phyloP scores from a whole-genome alignment of 1,140 invertebrate species.

The Hyphantria cunea region DNA sequence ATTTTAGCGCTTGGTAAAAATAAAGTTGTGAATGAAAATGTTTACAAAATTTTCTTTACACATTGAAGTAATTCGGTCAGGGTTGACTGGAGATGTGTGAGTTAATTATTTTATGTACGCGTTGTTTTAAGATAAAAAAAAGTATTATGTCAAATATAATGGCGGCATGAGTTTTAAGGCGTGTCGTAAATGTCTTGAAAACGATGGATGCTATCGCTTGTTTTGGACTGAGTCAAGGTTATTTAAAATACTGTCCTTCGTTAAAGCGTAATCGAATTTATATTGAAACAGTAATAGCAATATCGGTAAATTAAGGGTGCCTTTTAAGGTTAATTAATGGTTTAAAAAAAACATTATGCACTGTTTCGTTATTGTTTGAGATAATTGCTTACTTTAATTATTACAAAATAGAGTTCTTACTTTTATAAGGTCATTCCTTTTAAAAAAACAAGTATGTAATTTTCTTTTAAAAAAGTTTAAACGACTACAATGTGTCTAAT shows the following conservation, averaged over 20 bases:
- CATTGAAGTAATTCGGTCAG: constrained; percentile 14
- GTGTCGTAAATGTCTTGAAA: constrained; percentile 35
- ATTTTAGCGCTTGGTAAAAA: not conserved
- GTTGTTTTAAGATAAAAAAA: constrained; percentile 1
- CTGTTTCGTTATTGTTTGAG: too few species aligned
- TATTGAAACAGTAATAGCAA: too few species aligned
- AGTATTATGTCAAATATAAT: not conserved
- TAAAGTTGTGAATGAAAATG: constrained; percentile 26
- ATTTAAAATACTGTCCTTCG: not conserved
- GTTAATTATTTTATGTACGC: not conserved
- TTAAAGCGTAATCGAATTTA: too few species aligned
- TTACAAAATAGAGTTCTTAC: too few species aligned
- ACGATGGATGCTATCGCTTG: constrained; percentile 37
- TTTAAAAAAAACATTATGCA: too few species aligned
- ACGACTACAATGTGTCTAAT: too few species aligned
- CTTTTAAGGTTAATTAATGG: too few species aligned
- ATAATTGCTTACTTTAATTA: too few species aligned
- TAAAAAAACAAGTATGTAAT: too few species aligned
- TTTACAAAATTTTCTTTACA: constrained; percentile 1
- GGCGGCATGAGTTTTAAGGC: not conserved
- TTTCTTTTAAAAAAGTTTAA: too few species aligned
- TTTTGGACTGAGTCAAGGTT: constrained; percentile 39
- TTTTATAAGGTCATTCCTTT: too few species aligned
- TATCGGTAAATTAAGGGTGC: too few species aligned
- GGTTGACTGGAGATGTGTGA: constrained; percentile 2